Evolutionary conservation across 2,888 invertebrate genomes (phyloP).

Genomic region (Eupithecia exiguata): DNA sequence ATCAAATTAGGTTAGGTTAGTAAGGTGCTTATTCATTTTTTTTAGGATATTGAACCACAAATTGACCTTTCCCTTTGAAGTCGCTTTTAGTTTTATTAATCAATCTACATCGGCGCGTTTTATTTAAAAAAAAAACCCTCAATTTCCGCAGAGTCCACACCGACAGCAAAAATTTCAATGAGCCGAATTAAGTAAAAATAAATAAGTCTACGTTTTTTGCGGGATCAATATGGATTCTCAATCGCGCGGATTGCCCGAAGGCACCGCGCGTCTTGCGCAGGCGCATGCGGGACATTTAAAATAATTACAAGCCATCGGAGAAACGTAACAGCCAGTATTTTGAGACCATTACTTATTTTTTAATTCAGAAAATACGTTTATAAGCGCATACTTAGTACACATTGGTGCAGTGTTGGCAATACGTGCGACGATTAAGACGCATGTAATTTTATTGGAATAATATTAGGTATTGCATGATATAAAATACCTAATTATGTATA

Average conservation of each 20-base stretch:
- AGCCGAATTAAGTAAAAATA: slow-evolving; percentile 35
- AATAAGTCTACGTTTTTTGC: slow-evolving; percentile 45
- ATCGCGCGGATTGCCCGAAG: slow-evolving; percentile 74
- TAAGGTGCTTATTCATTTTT: neutral
- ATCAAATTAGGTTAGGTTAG: too few species aligned
- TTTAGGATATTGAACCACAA: neutral
- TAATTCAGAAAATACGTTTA: slow-evolving; percentile 78
- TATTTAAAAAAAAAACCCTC: neutral
- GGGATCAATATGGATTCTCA: slow-evolving; percentile 78
- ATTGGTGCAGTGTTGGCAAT: slow-evolving; percentile 68
- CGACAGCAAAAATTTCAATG: slow-evolving; percentile 34
- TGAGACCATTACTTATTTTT: slow-evolving; percentile 83
- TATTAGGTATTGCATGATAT: slow-evolving; percentile 51
- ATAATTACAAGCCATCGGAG: slow-evolving; percentile 84
- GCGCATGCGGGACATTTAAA: slow-evolving; percentile 82
- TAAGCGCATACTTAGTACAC: slow-evolving; percentile 73
- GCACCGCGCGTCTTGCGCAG: slow-evolving; percentile 53
- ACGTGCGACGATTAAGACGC: slow-evolving; percentile 68
- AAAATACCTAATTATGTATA: slow-evolving; percentile 50
- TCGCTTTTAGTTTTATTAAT: neutral
- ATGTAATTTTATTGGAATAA: slow-evolving; percentile 62
- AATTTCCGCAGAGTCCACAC: slow-evolving; percentile 7
- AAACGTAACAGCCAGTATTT: slow-evolving; percentile 82
- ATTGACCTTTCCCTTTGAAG: neutral
- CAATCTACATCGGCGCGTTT: neutral